Conservation (phyloP, 2,888 invertebrate genomes). For the Chalcis sispes region DNA sequence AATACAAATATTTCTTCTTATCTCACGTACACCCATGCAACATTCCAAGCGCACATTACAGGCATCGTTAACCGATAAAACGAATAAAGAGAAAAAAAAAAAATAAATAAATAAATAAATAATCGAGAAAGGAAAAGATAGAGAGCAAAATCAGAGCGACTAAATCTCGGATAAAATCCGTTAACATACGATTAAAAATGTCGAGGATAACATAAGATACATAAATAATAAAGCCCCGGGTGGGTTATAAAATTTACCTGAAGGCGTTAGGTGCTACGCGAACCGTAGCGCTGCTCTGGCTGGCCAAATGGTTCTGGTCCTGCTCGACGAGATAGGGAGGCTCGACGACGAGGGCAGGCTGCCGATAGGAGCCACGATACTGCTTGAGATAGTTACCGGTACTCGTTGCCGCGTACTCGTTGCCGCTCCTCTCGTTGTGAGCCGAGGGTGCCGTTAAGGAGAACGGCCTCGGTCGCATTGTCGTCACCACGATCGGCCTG, state of each 20-base stretch:
- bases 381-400: constrained; percentile 55
- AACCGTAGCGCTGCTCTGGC: constrained; percentile 50
- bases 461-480: constrained; percentile 61
- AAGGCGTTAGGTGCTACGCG: constrained; percentile 34
- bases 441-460: constrained; percentile 60
- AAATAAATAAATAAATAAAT: no score
- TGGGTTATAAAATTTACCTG: no score
- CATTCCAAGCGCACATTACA: neutral
- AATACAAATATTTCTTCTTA: neutral
- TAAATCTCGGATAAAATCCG: no score
- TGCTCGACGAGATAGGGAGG: constrained; percentile 58
- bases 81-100: no score
- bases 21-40: neutral
- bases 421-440: constrained; percentile 58
- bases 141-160: no score
- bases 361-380: constrained; percentile 54
- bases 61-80: neutral
- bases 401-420: constrained; percentile 60
- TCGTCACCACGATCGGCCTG: constrained; percentile 57
- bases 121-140: no score
- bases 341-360: constrained; percentile 61
- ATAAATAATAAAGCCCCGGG: neutral
- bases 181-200: neutral
- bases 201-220: neutral
- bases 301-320: constrained; percentile 53